Percentiles rank a stretch among this genome's conserved stretches.
These are phyloP conservation scores for Psix sp. DNA, from an alignment of 1,140 invertebrate genomes.

Conservation along the genomic window DNA sequence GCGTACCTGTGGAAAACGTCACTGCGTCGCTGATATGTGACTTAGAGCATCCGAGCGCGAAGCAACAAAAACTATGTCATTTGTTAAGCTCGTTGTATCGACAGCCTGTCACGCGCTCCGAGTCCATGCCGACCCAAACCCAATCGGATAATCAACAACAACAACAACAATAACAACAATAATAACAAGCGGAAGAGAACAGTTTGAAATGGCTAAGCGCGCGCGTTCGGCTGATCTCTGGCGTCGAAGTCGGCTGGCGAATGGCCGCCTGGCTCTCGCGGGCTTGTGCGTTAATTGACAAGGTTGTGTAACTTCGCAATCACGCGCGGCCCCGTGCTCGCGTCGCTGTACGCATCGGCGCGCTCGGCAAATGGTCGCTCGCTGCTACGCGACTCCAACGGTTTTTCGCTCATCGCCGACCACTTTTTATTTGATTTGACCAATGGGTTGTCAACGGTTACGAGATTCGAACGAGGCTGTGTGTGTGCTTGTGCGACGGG, in stretches of 20 bases:
- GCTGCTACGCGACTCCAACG: conserved; percentile 21
- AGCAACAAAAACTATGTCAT: no score
- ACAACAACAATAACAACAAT: no score
- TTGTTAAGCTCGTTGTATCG: no score
- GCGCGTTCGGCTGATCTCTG: conserved; percentile 4
- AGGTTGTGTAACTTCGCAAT: conserved; percentile 43
- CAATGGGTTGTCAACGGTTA: conserved; percentile 47
- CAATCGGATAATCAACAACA: no score
- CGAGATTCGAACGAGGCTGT: conserved; percentile 30
- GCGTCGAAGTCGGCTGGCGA: conserved; percentile 14
- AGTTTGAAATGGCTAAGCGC: background rate
- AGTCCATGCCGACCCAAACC: no score
- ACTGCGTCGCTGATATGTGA: no score
- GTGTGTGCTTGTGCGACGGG: background rate
- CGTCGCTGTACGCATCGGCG: conserved; percentile 21
- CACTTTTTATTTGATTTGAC: conserved; percentile 45
- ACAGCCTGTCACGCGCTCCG: no score
- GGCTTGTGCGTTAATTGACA: conserved; percentile 31
- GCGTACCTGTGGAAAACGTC: no score
- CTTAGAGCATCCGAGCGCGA: no score
- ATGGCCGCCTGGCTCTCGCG: conserved; percentile 21
- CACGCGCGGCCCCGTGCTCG: conserved; percentile 23
- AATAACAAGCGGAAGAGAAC: background rate
- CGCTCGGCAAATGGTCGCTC: conserved; percentile 24
- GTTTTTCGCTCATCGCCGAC: conserved; percentile 34